phyloP scores from a whole-genome alignment of 2,113 vertebrate species.

The Hepsetus odoe region DNA sequence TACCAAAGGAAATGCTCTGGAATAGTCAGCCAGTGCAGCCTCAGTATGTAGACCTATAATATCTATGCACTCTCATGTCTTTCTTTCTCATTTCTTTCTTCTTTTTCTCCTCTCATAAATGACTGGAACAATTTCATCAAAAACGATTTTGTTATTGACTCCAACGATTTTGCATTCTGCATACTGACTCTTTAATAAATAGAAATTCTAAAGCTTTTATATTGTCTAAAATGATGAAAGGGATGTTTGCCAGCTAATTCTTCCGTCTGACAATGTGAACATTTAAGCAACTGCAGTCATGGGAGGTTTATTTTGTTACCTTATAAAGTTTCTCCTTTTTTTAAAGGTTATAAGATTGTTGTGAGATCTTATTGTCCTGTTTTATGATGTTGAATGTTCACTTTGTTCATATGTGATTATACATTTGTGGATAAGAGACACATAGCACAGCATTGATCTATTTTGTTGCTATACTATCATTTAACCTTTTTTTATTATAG shows the following conservation, averaged over 20 bases:
- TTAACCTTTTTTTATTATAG: not conserved
- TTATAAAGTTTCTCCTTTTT: too few species aligned
- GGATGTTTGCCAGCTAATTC: not conserved
- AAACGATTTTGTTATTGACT: not conserved
- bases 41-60: conserved; percentile 6
- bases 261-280: not conserved
- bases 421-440: not conserved
- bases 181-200: not conserved
- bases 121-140: not conserved
- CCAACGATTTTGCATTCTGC: not conserved
- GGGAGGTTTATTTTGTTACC: not conserved
- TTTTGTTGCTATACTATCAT: not conserved
- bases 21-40: not conserved
- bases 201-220: not conserved
- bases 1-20: not conserved
- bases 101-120: not conserved
- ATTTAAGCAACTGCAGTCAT: not conserved
- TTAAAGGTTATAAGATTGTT: not conserved
- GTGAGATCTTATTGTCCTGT: not conserved
- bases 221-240: not conserved
- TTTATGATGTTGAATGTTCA: not conserved
- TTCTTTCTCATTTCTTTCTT: not conserved
- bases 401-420: not conserved
- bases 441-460: not conserved
- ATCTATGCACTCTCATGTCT: not conserved